Evolutionary conservation across 2,888 invertebrate genomes (phyloP), one percentile per base, ranked within the genome.

Genomic region (Diadromus collaris): DNA sequence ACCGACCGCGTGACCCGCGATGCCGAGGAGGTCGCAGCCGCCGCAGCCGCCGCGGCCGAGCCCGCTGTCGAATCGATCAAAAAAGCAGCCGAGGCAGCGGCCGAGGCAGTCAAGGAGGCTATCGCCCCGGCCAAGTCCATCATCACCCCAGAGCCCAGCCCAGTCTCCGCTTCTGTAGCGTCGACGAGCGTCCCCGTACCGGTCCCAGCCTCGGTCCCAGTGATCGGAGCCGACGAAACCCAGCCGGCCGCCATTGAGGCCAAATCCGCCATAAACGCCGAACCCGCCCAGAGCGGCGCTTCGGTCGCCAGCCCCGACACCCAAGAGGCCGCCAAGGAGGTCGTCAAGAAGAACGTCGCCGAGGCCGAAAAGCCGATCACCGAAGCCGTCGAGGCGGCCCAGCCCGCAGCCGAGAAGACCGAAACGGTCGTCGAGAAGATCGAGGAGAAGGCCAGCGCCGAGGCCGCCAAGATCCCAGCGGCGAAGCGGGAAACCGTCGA

Each of bases 1-100:
- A 85, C 85, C 16, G 88, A 89, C 70, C 87, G 89, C 13, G 88
- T 89, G 24, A 89, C 89, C 19, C 87, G 88, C 13, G 88, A 89
- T 13, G 86, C 88, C 32, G 89, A 88, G 61, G 86, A 88, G 68
- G 82, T 73, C 21, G 72, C 48, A 21, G 67, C 60, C 24, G 69
- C 71, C 44, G 69, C 70, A 34, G 32, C 21, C 54, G 38, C 69
- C 6, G 89, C 91, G 1, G 90, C 86, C 68, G 91, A 85, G 58
- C 69, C 72, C 21, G 60, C 80, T 58, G 79, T 13, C 27, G 16
- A n/a, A n/a, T n/a, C n/a, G n/a, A n/a, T n/a, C n/a, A n/a, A n/a
- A n/a, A n/a, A n/a, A n/a, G n/a, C 13, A 6, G 32, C 27, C 2
- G 38, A 32, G 13, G 24, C 72, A 68, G 38, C 74, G 65, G 21